These are phyloP conservation scores for Daubentonia madagascariensis DNA, from an alignment of 2,113 vertebrate genomes.

Conservation along the genomic window DNA sequence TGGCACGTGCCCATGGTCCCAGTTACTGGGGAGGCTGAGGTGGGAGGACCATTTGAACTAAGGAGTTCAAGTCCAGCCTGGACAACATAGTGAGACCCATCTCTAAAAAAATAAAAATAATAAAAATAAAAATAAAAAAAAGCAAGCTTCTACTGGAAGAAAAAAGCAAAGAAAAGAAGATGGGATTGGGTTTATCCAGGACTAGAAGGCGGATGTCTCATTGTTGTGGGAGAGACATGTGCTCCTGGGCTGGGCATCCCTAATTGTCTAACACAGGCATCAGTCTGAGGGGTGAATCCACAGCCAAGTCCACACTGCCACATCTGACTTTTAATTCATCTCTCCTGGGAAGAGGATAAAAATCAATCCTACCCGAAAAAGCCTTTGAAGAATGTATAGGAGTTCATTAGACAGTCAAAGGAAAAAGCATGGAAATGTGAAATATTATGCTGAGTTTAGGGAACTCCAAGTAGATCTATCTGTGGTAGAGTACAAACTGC, in stretches of 20 bases:
- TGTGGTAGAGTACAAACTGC: no score
- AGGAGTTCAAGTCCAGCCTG: no score
- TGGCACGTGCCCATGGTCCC: no score
- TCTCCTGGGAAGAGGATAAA: not conserved
- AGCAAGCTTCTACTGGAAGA: no score
- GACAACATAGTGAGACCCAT: no score
- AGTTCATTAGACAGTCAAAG: not conserved
- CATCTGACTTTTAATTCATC: not conserved
- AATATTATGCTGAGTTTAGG: no score
- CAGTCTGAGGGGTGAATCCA: not conserved
- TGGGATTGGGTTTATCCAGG: not conserved
- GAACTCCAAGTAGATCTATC: not conserved
- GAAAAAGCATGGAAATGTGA: not conserved
- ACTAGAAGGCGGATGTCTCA: not conserved
- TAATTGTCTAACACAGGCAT: accelerated
- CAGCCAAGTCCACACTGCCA: accelerated
- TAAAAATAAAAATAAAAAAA: no score
- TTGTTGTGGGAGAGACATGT: accelerated
- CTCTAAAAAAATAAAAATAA: no score
- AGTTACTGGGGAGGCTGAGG: no score
- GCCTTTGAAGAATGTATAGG: accelerated
- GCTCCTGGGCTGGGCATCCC: not conserved
- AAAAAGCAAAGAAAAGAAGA: no score
- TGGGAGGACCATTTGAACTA: no score
- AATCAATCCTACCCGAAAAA: not conserved